Evolutionary conservation across 2,888 invertebrate species (phyloP).

Genomic region (Drosophila eohydei): DNA sequence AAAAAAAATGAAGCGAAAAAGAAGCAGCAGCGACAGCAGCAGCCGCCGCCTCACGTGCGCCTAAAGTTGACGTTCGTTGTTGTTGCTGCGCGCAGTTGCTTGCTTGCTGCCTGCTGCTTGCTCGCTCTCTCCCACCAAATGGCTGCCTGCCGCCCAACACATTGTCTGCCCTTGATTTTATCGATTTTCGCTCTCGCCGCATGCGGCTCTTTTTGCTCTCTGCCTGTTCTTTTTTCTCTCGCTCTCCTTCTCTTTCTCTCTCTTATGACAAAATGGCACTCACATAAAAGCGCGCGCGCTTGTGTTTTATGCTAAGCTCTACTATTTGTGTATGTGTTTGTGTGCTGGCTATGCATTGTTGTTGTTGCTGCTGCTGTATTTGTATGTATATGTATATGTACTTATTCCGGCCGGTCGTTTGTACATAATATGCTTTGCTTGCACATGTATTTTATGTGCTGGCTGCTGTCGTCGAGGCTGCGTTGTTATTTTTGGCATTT

Average conservation of each 20-base stretch:
- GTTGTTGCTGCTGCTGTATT: slow-evolving; percentile 17
- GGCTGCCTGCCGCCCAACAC: slow-evolving; percentile 54
- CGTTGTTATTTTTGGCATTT: slow-evolving; percentile 77
- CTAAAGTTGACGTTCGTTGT: slow-evolving; percentile 42
- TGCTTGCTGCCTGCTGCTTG: slow-evolving; percentile 9
- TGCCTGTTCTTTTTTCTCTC: slow-evolving; percentile 16
- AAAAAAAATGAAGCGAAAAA: slow-evolving; percentile 19
- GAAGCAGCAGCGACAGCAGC: slow-evolving; percentile 22
- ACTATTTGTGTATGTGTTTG: slow-evolving; percentile 34
- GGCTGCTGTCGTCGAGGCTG: slow-evolving; percentile 50
- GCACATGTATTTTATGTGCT: slow-evolving; percentile 62
- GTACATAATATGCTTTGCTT: slow-evolving; percentile 58
- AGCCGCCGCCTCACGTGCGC: slow-evolving; percentile 66
- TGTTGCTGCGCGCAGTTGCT: slow-evolving; percentile 22
- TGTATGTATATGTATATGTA: slow-evolving; percentile 1
- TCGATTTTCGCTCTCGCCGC: slow-evolving; percentile 81
- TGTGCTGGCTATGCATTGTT: slow-evolving; percentile 20
- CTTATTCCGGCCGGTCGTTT: slow-evolving; percentile 53
- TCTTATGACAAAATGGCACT: slow-evolving; percentile 23
- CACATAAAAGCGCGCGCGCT: slow-evolving; percentile 60
- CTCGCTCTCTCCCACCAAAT: slow-evolving; percentile 16
- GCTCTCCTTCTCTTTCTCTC: slow-evolving; percentile 16
- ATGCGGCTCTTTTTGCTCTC: slow-evolving; percentile 64
- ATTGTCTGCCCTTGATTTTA: slow-evolving; percentile 85
- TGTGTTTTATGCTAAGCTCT: slow-evolving; percentile 62